These are phyloP conservation scores for Caerostris extrusa DNA, from an alignment of 1,140 invertebrate genomes.

Conservation along the genomic window DNA sequence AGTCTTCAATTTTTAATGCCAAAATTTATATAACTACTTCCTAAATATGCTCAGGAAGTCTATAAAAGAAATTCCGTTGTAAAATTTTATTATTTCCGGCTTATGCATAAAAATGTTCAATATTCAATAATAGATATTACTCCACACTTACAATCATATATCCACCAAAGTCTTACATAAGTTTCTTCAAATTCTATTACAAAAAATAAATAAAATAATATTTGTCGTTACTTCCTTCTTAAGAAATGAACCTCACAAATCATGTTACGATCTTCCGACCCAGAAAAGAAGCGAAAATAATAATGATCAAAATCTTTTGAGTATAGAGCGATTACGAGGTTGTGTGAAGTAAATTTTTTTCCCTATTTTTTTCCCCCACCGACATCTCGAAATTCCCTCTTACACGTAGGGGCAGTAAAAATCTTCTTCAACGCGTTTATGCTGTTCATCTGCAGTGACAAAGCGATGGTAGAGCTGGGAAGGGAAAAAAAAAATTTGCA, in stretches of 20 bases:
- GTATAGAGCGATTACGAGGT: background rate
- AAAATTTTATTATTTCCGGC: slow-evolving; percentile 31
- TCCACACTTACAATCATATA: background rate
- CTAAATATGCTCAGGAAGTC: too few relatives aligned
- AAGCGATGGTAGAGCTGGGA: slow-evolving; percentile 38
- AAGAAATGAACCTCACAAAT: background rate
- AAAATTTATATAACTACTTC: too few relatives aligned
- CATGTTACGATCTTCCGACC: slow-evolving; percentile 8
- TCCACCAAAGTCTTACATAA: background rate
- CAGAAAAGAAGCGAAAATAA: background rate
- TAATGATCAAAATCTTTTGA: background rate
- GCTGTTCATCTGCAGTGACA: slow-evolving; percentile 62
- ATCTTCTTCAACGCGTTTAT: slow-evolving; percentile 18
- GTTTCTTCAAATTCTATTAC: background rate
- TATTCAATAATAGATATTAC: background rate
- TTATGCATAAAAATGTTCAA: background rate
- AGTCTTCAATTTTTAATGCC: too few relatives aligned
- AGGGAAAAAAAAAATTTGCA: background rate
- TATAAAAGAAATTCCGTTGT: background rate
- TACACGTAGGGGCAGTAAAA: slow-evolving; percentile 10
- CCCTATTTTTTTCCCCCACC: background rate
- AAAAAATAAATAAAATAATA: slow-evolving; percentile 10
- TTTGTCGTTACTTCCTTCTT: slow-evolving; percentile 45
- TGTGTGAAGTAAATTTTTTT: slow-evolving; percentile 4
- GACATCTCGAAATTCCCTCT: background rate